These are phyloP conservation scores for Ptychoptera contaminata DNA, from an alignment of 2,888 invertebrate genomes.

Conservation along the genomic window DNA sequence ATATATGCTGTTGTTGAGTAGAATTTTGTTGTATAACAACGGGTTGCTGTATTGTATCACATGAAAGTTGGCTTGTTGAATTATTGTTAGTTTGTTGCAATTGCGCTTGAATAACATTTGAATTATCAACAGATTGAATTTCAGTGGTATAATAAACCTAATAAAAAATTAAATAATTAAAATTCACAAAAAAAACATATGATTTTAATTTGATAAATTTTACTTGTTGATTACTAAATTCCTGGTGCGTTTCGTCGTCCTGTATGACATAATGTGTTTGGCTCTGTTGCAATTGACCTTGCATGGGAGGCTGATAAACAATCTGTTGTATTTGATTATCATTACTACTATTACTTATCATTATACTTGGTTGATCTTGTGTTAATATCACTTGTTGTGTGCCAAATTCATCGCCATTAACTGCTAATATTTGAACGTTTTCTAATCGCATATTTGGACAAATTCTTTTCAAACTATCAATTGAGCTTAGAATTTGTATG, in stretches of 20 bases:
- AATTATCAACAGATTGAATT: background rate
- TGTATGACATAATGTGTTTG: slow-evolving; percentile 17
- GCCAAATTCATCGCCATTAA: slow-evolving; percentile 18
- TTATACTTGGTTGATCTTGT: slow-evolving; percentile 15
- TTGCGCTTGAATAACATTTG: background rate
- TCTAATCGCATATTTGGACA: slow-evolving; percentile 44
- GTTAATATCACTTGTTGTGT: slow-evolving; percentile 17
- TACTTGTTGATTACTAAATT: background rate
- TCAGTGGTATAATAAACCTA: slow-evolving; percentile 15
- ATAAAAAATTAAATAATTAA: slow-evolving; percentile 7
- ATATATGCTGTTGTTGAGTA: slow-evolving; percentile 9
- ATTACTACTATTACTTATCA: slow-evolving; percentile 17
- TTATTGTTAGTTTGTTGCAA: slow-evolving; percentile 11
- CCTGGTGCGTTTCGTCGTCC: slow-evolving; percentile 11
- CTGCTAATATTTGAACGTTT: slow-evolving; percentile 23
- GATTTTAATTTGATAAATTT: background rate
- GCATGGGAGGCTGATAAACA: slow-evolving; percentile 18
- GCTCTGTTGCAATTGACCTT: slow-evolving; percentile 15
- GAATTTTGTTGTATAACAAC: slow-evolving; percentile 13
- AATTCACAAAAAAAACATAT: background rate
- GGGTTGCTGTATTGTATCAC: slow-evolving; percentile 12
- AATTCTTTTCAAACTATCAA: slow-evolving; percentile 46
- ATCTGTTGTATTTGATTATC: slow-evolving; percentile 30
- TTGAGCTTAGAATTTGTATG: slow-evolving; percentile 47
- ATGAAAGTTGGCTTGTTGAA: slow-evolving; percentile 9